phyloP scores from a whole-genome alignment of 2,113 vertebrate genomes.

The Hemicordylus capensis region DNA sequence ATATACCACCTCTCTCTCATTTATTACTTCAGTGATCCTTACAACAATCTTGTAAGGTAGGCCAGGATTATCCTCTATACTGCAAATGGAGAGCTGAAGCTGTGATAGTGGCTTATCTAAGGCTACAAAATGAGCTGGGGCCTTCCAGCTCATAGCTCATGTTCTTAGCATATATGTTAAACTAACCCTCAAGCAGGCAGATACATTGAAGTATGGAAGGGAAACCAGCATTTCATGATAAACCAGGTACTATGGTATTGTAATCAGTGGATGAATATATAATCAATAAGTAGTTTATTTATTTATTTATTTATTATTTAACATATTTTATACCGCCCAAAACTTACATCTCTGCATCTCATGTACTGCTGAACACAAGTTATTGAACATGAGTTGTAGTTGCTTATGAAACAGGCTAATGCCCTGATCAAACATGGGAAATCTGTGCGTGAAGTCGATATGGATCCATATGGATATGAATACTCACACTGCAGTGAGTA shows the following conservation, averaged over 20 bases:
- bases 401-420: not conserved
- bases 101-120: not conserved
- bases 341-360: no score
- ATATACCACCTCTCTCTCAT: not conserved
- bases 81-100: not conserved
- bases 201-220: not conserved
- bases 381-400: no score
- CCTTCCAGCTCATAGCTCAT: not conserved
- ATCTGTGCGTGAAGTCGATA: not conserved
- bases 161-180: not conserved
- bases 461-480: not conserved
- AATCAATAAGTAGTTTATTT: not conserved
- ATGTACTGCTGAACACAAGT: conserved; percentile 14
- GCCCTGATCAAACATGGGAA: not conserved
- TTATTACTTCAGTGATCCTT: not conserved
- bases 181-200: not conserved
- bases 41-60: not conserved
- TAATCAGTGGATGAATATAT: not conserved
- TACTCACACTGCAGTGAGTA: not conserved
- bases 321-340: no score
- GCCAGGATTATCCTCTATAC: not conserved
- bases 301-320: no score
- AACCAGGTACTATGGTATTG: not conserved
- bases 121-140: not conserved
- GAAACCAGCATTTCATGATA: not conserved